These are phyloP conservation scores for Geococcyx californianus DNA, from an alignment of 2,113 vertebrate genomes.

Conservation along the genomic window DNA sequence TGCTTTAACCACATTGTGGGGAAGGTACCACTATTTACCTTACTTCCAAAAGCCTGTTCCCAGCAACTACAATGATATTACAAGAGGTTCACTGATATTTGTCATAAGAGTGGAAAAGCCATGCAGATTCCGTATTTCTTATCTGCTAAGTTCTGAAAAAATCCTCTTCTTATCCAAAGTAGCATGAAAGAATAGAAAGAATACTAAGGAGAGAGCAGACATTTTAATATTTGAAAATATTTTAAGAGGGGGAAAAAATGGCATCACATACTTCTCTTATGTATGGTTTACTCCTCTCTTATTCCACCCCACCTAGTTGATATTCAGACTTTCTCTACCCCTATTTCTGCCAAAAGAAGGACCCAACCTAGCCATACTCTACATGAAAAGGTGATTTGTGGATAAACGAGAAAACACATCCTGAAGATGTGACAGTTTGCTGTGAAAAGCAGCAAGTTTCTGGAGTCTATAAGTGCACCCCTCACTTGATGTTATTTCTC, in stretches of 20 bases:
- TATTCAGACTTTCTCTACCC: background rate
- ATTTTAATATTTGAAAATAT: background rate
- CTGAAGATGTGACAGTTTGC: background rate
- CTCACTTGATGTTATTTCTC: background rate
- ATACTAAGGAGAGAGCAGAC: background rate
- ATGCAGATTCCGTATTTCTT: background rate
- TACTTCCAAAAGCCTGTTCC: background rate
- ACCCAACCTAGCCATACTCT: background rate
- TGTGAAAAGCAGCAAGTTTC: background rate
- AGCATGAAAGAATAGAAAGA: background rate
- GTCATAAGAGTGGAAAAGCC: background rate
- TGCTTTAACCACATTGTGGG: background rate
- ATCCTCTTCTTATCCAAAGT: background rate
- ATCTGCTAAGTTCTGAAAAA: background rate
- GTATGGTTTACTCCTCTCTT: background rate
- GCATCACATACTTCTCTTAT: background rate
- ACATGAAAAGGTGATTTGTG: background rate
- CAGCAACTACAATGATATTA: background rate
- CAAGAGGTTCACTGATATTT: background rate
- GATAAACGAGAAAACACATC: background rate
- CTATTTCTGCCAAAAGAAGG: background rate
- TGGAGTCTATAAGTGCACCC: background rate
- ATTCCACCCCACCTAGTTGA: background rate
- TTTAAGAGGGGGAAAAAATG: background rate
- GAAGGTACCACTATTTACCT: background rate